Base-by-base conservation (phyloP, 2,113 vertebrate genomes). In the Todiramphus saurophagus region DNA sequence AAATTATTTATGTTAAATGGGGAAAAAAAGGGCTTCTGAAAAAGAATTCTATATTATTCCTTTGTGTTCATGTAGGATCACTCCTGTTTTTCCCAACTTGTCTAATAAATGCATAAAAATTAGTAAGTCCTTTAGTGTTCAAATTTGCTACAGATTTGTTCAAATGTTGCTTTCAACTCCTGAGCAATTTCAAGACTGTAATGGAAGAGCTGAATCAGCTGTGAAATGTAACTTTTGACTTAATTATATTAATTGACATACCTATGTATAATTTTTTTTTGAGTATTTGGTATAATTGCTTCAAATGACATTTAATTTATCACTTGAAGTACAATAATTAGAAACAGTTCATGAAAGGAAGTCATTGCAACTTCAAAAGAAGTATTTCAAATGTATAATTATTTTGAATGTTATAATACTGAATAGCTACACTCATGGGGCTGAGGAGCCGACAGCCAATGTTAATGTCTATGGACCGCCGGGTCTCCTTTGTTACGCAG, bases 291-390 rank as follows among this genome's bases (percentile, higher is more conserved):
- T 96, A 85, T 96, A 98, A 98, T 98, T 98, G 94, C 91, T 30
- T 98, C 95, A 98, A 98, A 97, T 98, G 98, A 96, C 96, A 97
- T 97, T 98, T 98, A 98, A 98, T 98, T 98, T 98, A 97, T 97
- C 97, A 96, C 87, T 96, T 97, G 95, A 98, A 98, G 95, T 95
- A 97, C 92, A 98, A 97, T 97, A 98, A 98, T 98, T 97, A 98
- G 97, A 95, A 97, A 97, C 93, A 97, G 90, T 96, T 96, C 93
- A 96, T 97, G 97, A 97, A 98, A 98, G 96, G 95, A 97, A 98
- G 97, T 97, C 37, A 97, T 96, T 97, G 94, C 73, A 97, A 97
- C 96, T 94, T 95, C 95, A 97, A 96, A 97, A 96, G 95, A 98
- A 95, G 78, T 97, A 97, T 98, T 97, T 97, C 95, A 68, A 97